Evolutionary conservation across 1,140 invertebrate genomes (phyloP).

Genomic region (Bilobella aurantiaca): DNA sequence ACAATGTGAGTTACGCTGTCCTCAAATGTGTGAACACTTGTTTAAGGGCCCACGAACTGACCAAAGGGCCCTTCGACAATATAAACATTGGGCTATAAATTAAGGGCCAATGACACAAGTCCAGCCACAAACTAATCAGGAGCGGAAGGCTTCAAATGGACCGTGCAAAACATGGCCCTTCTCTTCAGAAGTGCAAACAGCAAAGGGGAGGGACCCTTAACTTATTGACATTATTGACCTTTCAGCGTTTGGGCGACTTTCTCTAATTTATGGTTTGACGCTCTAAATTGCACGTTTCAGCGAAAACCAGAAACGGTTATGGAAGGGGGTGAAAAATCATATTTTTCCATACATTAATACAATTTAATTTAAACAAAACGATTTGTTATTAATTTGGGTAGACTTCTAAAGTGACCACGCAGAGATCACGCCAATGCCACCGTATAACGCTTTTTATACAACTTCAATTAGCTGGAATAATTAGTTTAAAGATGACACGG

Average conservation of each 20-base stretch:
- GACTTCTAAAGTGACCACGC: too few species aligned
- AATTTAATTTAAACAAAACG: too few species aligned
- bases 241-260: not conserved
- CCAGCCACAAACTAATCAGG: slow-evolving; percentile 19
- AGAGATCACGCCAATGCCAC: too few species aligned
- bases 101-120: slow-evolving; percentile 12
- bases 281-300: too few species aligned
- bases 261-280: too few species aligned
- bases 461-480: too few species aligned
- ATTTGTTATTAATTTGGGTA: too few species aligned
- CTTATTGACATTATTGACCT: not conserved
- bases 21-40: not conserved
- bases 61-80: not conserved
- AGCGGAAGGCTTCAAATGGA: not conserved
- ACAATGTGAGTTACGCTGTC: too few species aligned
- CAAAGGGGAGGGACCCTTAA: not conserved
- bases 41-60: not conserved
- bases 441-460: too few species aligned
- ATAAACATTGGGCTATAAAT: slow-evolving; percentile 10
- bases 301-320: too few species aligned
- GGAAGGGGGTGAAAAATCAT: too few species aligned
- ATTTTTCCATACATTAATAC: too few species aligned
- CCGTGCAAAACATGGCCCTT: not conserved
- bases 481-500: not conserved
- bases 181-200: not conserved